Conservation (phyloP, 2,113 vertebrate species). For the Glaucidium brasilianum region DNA sequence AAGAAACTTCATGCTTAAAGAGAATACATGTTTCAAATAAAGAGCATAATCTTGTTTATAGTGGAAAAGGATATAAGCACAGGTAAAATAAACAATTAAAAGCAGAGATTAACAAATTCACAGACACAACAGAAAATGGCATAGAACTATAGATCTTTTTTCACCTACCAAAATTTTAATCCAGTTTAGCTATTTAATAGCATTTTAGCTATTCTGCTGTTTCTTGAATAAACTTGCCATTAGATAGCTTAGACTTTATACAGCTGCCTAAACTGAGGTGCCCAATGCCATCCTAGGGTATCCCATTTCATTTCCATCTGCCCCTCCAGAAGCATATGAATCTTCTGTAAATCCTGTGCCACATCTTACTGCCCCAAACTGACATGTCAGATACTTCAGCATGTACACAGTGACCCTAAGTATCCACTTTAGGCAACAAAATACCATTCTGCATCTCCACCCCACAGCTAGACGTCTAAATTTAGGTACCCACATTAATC, state of each 20-base stretch:
- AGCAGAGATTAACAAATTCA: constrained; percentile 20
- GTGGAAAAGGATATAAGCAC: neutral
- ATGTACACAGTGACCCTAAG: neutral
- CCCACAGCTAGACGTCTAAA: neutral
- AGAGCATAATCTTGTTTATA: neutral
- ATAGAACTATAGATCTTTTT: neutral
- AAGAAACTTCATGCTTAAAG: constrained; percentile 49
- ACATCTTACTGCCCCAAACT: neutral
- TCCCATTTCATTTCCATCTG: neutral
- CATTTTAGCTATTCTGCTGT: neutral
- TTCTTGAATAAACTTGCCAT: constrained; percentile 20
- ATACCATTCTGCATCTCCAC: neutral
- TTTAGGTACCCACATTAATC: neutral
- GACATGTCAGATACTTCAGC: rapidly evolving
- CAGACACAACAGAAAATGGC: constrained; percentile 48
- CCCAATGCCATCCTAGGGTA: neutral
- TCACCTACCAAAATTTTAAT: constrained; percentile 25
- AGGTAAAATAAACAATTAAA: constrained; percentile 62
- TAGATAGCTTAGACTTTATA: neutral
- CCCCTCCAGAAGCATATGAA: neutral
- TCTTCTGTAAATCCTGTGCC: neutral
- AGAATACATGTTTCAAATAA: constrained; percentile 56
- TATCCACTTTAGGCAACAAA: neutral
- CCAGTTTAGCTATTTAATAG: neutral
- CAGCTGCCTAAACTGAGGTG: neutral